Conservation (phyloP, 2,797 vertebrate species). For the Orestias chungarensis region DNA sequence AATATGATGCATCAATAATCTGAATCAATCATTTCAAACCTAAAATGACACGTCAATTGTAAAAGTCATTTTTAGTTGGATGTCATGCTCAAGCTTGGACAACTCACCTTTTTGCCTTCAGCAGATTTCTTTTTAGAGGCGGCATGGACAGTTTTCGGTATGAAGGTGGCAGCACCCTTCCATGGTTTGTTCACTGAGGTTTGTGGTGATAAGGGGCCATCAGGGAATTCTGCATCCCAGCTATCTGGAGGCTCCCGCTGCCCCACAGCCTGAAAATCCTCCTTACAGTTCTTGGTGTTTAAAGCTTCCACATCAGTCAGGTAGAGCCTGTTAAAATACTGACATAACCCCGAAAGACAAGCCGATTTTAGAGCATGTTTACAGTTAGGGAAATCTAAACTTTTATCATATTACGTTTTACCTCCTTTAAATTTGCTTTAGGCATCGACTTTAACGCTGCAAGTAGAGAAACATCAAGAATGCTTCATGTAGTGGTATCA, state of each 20-base stretch:
- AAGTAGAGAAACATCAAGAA: neutral
- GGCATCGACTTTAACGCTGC: conserved; percentile 79
- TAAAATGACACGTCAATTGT: too few species aligned
- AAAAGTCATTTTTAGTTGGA: neutral
- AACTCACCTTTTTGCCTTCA: conserved; percentile 84
- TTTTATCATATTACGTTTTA: conserved; percentile 75
- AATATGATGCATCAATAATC: neutral
- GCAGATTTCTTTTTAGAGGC: conserved; percentile 72
- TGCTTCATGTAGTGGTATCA: neutral
- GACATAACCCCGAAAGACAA: conserved; percentile 51
- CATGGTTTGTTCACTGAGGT: conserved; percentile 79
- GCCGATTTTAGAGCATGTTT: conserved; percentile 15
- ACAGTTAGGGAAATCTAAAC: neutral
- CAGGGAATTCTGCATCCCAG: conserved; percentile 82
- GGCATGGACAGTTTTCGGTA: conserved; percentile 78
- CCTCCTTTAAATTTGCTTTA: conserved; percentile 84
- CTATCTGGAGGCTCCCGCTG: conserved; percentile 85
- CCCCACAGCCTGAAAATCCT: conserved; percentile 72
- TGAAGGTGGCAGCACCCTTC: conserved; percentile 80
- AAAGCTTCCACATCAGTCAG: conserved; percentile 71
- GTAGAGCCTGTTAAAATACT: conserved; percentile 89
- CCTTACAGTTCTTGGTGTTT: conserved; percentile 75
- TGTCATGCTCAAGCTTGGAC: neutral
- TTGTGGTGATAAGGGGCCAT: conserved; percentile 50
- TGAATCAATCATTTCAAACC: too few species aligned